phyloP scores from a whole-genome alignment of 2,888 invertebrate species.

The Ectemnius continuus region DNA sequence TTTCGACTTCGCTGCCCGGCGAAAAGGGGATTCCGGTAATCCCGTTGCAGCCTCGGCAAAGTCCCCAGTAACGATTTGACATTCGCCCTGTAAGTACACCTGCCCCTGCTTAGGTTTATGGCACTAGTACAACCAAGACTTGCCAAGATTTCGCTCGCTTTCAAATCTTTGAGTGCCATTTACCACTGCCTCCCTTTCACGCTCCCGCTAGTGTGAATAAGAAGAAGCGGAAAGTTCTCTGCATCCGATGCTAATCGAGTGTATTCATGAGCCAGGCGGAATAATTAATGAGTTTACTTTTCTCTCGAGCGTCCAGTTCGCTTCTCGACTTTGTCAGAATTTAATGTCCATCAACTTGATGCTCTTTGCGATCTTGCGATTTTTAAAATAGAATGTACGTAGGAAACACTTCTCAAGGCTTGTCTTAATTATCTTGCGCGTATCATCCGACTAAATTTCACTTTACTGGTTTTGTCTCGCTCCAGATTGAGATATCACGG shows the following conservation, averaged over 20 bases:
- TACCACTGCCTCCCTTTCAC: too few relatives aligned
- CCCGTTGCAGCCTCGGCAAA: conserved; percentile 52
- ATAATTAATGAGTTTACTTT: conserved; percentile 23
- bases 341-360: too few relatives aligned
- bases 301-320: too few relatives aligned
- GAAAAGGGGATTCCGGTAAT: conserved; percentile 44
- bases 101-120: conserved; percentile 6
- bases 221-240: neutral
- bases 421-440: neutral
- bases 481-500: conserved; percentile 30
- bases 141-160: too few relatives aligned
- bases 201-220: neutral
- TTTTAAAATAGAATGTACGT: too few relatives aligned
- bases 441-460: conserved; percentile 46
- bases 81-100: conserved; percentile 45
- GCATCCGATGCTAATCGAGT: neutral
- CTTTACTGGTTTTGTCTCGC: conserved; percentile 44
- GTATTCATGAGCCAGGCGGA: neutral
- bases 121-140: too few relatives aligned
- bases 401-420: too few relatives aligned
- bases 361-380: too few relatives aligned
- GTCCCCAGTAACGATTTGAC: conserved; percentile 61
- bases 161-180: too few relatives aligned
- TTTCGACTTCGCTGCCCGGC: conserved; percentile 48
- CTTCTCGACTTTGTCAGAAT: too few relatives aligned